Conservation (phyloP, 2,888 invertebrate genomes). For the Allolobophora icterica region DNA sequence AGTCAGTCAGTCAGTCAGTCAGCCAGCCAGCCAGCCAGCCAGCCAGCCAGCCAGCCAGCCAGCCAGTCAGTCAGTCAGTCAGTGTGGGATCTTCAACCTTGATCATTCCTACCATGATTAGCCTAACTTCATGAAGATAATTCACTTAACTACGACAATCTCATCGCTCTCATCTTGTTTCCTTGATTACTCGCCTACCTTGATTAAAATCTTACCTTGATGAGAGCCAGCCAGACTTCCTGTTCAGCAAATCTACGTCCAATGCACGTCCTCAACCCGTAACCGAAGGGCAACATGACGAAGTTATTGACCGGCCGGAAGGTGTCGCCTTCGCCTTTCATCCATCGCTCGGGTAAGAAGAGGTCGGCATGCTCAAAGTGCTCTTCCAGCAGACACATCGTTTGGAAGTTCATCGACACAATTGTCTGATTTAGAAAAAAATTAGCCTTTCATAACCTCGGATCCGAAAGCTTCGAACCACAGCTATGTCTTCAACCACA, state of each 20-base stretch:
- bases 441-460: too few species aligned
- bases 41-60: too few species aligned
- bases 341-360: slow-evolving; percentile 56
- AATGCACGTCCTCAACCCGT: slow-evolving; percentile 57
- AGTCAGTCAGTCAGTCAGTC: too few species aligned
- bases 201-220: slow-evolving; percentile 53
- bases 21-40: too few species aligned
- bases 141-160: too few species aligned
- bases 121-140: too few species aligned
- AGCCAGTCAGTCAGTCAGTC: too few species aligned
- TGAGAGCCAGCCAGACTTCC: slow-evolving; percentile 72
- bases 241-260: slow-evolving; percentile 66
- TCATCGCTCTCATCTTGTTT: too few species aligned
- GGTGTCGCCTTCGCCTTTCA: slow-evolving; percentile 39
- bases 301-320: slow-evolving; percentile 48
- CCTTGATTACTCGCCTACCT: background rate
- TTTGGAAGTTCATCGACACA: slow-evolving; percentile 62
- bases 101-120: too few species aligned
- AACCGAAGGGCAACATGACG: slow-evolving; percentile 55
- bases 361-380: slow-evolving; percentile 71
- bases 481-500: too few species aligned
- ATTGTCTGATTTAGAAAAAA: slow-evolving; percentile 56
- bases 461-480: too few species aligned
- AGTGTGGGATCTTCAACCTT: too few species aligned
- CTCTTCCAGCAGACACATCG: slow-evolving; percentile 60